These are phyloP conservation scores for Brachypalpus laphriformis DNA, from an alignment of 2,888 invertebrate genomes.

Conservation along the genomic window DNA sequence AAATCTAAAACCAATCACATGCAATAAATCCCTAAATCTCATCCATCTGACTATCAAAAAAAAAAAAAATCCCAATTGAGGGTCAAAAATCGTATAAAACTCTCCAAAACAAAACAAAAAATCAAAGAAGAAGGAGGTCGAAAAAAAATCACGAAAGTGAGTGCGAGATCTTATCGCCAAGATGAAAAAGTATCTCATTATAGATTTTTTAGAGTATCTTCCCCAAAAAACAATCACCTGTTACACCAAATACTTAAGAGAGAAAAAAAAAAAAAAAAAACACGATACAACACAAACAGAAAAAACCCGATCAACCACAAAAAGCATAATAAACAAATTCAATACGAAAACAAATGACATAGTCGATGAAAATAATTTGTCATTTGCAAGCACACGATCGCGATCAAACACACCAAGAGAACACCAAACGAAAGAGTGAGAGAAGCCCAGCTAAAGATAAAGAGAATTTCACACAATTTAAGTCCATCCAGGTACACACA, in stretches of 20 bases:
- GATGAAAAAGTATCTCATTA: conserved; percentile 60
- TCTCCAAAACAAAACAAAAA: conserved; percentile 3
- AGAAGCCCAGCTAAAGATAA: not conserved
- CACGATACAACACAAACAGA: not conserved
- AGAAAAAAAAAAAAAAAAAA: not conserved
- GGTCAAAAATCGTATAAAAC: conserved; percentile 35
- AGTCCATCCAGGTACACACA: not conserved
- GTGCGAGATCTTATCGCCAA: conserved; percentile 47
- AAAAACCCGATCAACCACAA: conserved; percentile 49
- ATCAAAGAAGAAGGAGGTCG: not conserved
- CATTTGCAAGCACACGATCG: conserved; percentile 55
- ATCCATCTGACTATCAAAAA: not conserved
- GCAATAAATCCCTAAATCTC: conserved; percentile 12
- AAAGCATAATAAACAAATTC: conserved; percentile 33
- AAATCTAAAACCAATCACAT: not conserved
- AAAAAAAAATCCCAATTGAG: not conserved
- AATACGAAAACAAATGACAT: conserved; percentile 60
- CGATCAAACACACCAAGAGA: conserved; percentile 34
- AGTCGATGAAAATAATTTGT: conserved; percentile 68
- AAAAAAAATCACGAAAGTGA: conserved; percentile 16
- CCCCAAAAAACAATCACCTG: conserved; percentile 34
- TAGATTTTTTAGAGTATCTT: conserved; percentile 41
- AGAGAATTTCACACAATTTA: not conserved
- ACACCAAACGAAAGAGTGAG: conserved; percentile 7
- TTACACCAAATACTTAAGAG: conserved; percentile 23